phyloP scores from a whole-genome alignment of 2,888 invertebrate genomes.

The Drosophila pseudotalamancana region DNA sequence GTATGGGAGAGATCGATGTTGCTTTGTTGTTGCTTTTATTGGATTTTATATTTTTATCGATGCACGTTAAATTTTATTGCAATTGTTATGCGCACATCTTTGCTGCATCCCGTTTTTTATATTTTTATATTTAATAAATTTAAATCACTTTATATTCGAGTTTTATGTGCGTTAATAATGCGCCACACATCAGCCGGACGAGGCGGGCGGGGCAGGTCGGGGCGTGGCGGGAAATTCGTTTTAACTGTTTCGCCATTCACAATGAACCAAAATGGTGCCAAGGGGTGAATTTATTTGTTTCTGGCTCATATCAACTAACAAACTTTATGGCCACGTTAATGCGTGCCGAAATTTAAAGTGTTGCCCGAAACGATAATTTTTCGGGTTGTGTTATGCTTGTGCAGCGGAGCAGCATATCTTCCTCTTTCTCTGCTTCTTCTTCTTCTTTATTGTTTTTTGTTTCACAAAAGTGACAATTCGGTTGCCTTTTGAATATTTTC shows the following conservation, averaged over 20 bases:
- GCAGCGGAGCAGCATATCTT: neutral
- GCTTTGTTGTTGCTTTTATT: constrained; percentile 65
- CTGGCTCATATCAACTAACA: constrained; percentile 31
- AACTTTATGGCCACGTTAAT: constrained; percentile 34
- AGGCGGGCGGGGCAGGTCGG: neutral
- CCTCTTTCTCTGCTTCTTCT: too few relatives aligned
- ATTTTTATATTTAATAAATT: constrained; percentile 78
- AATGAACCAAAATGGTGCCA: constrained; percentile 34
- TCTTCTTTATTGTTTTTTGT: too few relatives aligned
- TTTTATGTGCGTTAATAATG: constrained; percentile 79
- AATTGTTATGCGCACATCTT: constrained; percentile 78
- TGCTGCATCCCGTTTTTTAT: constrained; percentile 43
- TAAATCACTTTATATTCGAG: constrained; percentile 79
- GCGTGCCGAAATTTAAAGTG: constrained; percentile 12
- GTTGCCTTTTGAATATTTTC: too few relatives aligned
- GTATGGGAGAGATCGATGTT: constrained; percentile 29
- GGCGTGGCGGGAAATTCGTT: constrained; percentile 21
- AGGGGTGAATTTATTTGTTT: constrained; percentile 28
- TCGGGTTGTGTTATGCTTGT: neutral
- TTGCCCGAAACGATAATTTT: neutral
- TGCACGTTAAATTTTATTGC: constrained; percentile 79
- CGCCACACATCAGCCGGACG: constrained; percentile 27
- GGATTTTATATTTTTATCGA: constrained; percentile 75
- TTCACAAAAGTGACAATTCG: too few relatives aligned
- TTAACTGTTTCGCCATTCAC: constrained; percentile 34